Base-by-base conservation (phyloP, 2,888 invertebrate species). In the Encarsia formosa region DNA sequence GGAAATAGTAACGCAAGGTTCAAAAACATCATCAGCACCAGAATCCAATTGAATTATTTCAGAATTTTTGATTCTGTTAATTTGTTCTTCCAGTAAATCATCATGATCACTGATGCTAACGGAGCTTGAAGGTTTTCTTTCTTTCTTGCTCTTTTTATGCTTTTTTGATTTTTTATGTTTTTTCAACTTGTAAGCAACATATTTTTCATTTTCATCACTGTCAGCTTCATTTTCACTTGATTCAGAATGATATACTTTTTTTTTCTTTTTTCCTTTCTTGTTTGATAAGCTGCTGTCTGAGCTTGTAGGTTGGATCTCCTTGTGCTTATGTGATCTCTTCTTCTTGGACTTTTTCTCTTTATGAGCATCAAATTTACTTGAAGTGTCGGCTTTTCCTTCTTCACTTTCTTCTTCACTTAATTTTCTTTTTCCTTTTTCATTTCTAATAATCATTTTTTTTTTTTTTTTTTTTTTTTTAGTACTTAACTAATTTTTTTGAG, bases 131-230 rank as follows among this genome's bases (percentile, higher is more conserved):
- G 26, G n/a, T 16, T 2, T 8, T 6, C 5, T 3, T 2, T 46
- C 29, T 9, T 37, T 37, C n/a, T 54, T 50, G 1, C 16, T 39
- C 8, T 39, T 29, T 9, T 43, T 29, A 19, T 48, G n/a, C n/a
- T n/a, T n/a, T n/a, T n/a, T n/a, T n/a, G n/a, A n/a, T n/a, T n/a
- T n/a, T n/a, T n/a, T 48, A 15, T 11, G 18, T 29, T 35, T 6
- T 45, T 54, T 49, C 18, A 16, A 47, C 18, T 19, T 11, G n/a
- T 50, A 50, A 5, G 39, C 50, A 13, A 34, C 1, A 16, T 46
- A 50, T 23, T 49, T 45, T 5, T 45, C 44, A 42, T 38, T 26
- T 9, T 35, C 16, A 31, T 18, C 1, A 20, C 6, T 19, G 6
- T 29, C 37, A n/a, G 48, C 19, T 8, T 41, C 6, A 16, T 11